Conservation (phyloP, 2,888 invertebrate genomes). For the Flexamia atlantica region DNA sequence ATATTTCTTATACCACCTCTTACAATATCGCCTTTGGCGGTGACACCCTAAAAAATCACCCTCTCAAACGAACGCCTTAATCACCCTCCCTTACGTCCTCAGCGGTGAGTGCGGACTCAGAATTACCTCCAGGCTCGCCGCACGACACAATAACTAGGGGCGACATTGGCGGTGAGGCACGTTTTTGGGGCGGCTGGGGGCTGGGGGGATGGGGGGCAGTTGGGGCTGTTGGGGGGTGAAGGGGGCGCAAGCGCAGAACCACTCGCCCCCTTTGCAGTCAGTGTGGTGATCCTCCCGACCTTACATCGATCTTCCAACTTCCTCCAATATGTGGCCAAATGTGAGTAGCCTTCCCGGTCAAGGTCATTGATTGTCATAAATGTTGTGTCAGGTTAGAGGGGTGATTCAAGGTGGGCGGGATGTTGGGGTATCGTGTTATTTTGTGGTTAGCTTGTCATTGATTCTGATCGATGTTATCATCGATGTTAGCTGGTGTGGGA, state of each 20-base stretch:
- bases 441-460: no score
- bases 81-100: no score
- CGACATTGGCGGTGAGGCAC: background rate
- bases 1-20: no score
- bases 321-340: constrained; percentile 18
- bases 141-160: background rate
- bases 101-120: background rate
- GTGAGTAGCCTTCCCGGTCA: background rate
- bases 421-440: no score
- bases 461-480: no score
- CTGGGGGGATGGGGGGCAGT: background rate
- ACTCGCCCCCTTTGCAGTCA: constrained; percentile 1
- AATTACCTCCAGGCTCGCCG: background rate
- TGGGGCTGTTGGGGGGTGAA: background rate
- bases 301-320: background rate
- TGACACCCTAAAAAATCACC: no score
- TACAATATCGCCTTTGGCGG: no score
- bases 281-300: background rate
- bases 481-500: no score
- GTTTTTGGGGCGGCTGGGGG: background rate
- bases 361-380: background rate
- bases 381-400: background rate
- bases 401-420: background rate
- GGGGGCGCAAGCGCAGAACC: background rate
- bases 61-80: no score